Evolutionary conservation across 2,888 invertebrate species (phyloP).

Genomic region (Pheosia gnoma): DNA sequence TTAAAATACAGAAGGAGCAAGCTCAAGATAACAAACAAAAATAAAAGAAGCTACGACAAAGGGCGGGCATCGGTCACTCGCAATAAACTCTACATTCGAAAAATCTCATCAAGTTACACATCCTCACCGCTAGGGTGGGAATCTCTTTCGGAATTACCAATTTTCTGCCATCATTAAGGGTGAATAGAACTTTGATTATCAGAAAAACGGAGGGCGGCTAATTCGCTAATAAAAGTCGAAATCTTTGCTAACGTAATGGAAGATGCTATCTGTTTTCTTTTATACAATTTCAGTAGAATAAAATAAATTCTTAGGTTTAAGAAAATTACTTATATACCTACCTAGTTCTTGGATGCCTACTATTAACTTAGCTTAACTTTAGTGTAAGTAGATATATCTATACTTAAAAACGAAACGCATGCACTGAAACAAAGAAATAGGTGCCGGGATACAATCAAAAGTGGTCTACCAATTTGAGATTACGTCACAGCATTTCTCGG

Average conservation of each 20-base stretch:
- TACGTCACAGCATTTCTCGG: too few relatives aligned
- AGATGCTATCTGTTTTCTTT: constrained; percentile 4
- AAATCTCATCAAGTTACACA: constrained; percentile 51
- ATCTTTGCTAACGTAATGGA: constrained; percentile 13
- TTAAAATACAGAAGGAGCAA: background rate
- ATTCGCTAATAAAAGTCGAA: constrained; percentile 35
- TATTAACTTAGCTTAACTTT: too few relatives aligned
- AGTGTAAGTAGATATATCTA: too few relatives aligned
- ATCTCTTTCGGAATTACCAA: constrained; percentile 41
- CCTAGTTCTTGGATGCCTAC: too few relatives aligned
- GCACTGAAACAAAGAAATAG: too few relatives aligned
- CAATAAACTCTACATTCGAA: constrained; percentile 37
- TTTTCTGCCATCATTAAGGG: constrained; percentile 36
- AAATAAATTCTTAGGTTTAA: background rate
- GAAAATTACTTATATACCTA: background rate
- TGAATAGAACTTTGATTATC: constrained; percentile 16
- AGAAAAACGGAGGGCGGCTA: constrained; percentile 28
- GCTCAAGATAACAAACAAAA: constrained; percentile 35
- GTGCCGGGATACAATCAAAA: too few relatives aligned
- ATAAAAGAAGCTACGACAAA: constrained; percentile 40
- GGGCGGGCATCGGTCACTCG: constrained; percentile 34
- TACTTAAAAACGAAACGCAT: too few relatives aligned
- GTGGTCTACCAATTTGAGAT: too few relatives aligned
- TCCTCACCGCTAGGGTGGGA: constrained; percentile 32
- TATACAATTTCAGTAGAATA: background rate